These are phyloP conservation scores for Pammene fasciana DNA, from an alignment of 2,888 invertebrate genomes.

Conservation along the genomic window DNA sequence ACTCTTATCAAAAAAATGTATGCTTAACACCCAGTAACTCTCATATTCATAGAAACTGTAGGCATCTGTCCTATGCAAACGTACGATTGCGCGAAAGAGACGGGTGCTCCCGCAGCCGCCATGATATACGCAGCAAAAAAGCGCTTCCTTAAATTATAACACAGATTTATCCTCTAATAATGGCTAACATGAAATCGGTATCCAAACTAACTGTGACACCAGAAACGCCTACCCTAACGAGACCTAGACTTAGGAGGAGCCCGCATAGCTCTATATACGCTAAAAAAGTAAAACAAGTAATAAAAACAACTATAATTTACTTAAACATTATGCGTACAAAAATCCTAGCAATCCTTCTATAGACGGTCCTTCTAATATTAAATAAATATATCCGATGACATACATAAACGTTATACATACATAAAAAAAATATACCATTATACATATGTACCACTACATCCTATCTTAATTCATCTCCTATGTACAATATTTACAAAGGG, in stretches of 20 bases:
- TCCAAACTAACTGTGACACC: slow-evolving; percentile 61
- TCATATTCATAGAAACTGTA: not conserved
- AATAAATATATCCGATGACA: slow-evolving; percentile 77
- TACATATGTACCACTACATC: slow-evolving; percentile 69
- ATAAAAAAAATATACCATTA: slow-evolving; percentile 74
- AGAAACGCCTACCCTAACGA: slow-evolving; percentile 65
- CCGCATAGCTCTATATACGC: slow-evolving; percentile 61
- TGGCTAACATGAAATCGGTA: slow-evolving; percentile 62
- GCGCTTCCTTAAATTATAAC: slow-evolving; percentile 63
- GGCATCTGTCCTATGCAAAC: not conserved
- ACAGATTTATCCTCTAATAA: slow-evolving; percentile 68
- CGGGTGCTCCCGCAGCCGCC: not conserved
- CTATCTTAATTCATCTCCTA: slow-evolving; percentile 68
- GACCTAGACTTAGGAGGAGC: slow-evolving; percentile 62
- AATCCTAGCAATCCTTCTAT: slow-evolving; percentile 70
- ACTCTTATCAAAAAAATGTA: no score
- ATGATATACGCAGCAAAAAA: slow-evolving; percentile 45
- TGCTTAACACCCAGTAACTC: not conserved
- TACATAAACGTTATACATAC: slow-evolving; percentile 79
- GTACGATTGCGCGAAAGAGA: not conserved
- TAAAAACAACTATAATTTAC: slow-evolving; percentile 82
- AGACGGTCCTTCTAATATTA: slow-evolving; percentile 69
- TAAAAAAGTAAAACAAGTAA: slow-evolving; percentile 72
- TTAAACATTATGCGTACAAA: slow-evolving; percentile 82
- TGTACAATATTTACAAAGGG: slow-evolving; percentile 83